A percentile compares a stretch with the other conserved stretches of the same genome.
Conservation (phyloP, 1,140 invertebrate species). For the Lerema accius region DNA sequence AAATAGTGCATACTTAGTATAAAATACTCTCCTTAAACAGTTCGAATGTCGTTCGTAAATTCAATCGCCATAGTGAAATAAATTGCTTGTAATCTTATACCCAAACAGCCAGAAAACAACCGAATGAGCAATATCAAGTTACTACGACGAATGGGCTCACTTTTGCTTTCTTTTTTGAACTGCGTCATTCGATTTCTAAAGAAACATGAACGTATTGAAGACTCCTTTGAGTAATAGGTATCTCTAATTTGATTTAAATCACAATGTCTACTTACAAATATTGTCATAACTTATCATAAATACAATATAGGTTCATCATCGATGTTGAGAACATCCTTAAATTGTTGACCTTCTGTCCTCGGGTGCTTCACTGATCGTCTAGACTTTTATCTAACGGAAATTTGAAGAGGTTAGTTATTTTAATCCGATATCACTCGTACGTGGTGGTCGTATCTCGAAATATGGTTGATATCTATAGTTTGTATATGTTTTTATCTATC, state of each 20-base stretch:
- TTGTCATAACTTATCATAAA: no score
- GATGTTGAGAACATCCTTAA: no score
- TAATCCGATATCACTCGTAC: no score
- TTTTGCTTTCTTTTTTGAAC: constrained; percentile 61
- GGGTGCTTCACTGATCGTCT: no score
- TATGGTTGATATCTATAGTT: no score
- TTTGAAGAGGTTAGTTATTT: no score
- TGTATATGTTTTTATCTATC: no score
- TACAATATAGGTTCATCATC: no score
- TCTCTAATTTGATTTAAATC: constrained; percentile 39
- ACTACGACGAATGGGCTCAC: constrained; percentile 63
- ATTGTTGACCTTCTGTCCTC: no score
- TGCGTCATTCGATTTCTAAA: constrained; percentile 66
- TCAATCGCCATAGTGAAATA: constrained; percentile 79
- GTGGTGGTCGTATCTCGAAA: no score
- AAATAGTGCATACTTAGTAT: no score
- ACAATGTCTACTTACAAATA: constrained; percentile 54
- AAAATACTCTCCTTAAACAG: constrained; percentile 64
- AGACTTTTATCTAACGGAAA: no score
- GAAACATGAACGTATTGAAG: constrained; percentile 50
- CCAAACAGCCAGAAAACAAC: constrained; percentile 78
- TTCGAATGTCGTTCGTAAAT: constrained; percentile 70
- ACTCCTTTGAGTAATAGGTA: constrained; percentile 49
- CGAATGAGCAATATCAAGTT: constrained; percentile 78
- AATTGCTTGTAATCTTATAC: constrained; percentile 81